A percentile compares a stretch with the other conserved stretches of the same genome.
Conservation (phyloP, 1,140 invertebrate species). For the Drosophila paulistorum region DNA sequence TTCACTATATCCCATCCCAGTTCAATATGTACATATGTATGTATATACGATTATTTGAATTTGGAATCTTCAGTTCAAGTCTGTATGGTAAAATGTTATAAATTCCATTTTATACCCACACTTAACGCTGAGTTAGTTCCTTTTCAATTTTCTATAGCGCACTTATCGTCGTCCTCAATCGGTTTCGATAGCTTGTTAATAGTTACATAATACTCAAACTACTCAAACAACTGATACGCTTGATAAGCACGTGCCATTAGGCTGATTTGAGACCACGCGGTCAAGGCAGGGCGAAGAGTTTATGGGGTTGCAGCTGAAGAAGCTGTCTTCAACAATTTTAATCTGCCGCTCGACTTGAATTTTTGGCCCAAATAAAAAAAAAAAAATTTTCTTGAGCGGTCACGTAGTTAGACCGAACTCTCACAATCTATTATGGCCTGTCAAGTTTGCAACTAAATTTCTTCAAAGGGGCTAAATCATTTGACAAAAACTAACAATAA, state of each 20-base stretch:
- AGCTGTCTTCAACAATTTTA: conserved; percentile 51
- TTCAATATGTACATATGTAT: not conserved
- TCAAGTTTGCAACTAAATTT: conserved; percentile 53
- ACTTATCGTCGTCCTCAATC: conserved; percentile 39
- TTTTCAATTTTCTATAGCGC: conserved; percentile 58
- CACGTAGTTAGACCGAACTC: conserved; percentile 53
- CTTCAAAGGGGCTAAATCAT: conserved; percentile 27
- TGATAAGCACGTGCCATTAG: conserved; percentile 76
- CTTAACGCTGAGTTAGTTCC: conserved; percentile 9
- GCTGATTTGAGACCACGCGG: conserved; percentile 32
- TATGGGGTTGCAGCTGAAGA: not conserved
- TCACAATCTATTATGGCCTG: conserved; percentile 19
- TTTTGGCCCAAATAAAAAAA: conserved; percentile 48
- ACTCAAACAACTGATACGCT: conserved; percentile 48
- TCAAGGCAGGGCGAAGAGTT: not conserved
- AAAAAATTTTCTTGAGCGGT: conserved; percentile 29
- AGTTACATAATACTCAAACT: conserved; percentile 63
- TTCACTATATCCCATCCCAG: not conserved
- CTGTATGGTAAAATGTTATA: conserved; percentile 32
- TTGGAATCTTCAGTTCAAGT: conserved; percentile 44
- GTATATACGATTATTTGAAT: conserved; percentile 48
- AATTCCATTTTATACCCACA: conserved; percentile 21
- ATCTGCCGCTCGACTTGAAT: conserved; percentile 60
- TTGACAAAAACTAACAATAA: not conserved
- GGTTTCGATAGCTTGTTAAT: conserved; percentile 40